Evolutionary conservation across 1,140 invertebrate species (phyloP).

Genomic region (Diploscapter pachys): DNA sequence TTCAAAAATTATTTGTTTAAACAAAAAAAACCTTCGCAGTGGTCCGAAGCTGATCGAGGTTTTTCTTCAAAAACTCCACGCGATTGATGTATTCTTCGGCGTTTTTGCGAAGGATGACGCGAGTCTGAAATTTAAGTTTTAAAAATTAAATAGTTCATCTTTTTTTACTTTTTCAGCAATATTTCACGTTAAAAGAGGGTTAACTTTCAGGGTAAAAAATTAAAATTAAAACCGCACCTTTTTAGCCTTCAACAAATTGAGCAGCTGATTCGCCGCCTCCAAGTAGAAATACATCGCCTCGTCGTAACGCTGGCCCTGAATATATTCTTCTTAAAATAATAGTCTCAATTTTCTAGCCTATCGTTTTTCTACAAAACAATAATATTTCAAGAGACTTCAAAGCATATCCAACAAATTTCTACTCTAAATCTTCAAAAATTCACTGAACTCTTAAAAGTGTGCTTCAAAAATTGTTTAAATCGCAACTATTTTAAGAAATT

Average conservation of each 20-base stretch:
- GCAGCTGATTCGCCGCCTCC: slow-evolving; percentile 24
- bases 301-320: slow-evolving; percentile 26
- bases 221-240: neutral
- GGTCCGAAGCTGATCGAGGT: slow-evolving; percentile 11
- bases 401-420: neutral
- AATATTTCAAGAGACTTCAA: neutral
- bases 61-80: slow-evolving; percentile 28
- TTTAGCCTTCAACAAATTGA: slow-evolving; percentile 17
- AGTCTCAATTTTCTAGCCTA: no score
- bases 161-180: neutral
- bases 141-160: neutral
- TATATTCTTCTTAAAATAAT: no score
- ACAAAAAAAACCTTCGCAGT: slow-evolving; percentile 6
- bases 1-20: neutral
- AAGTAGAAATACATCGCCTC: slow-evolving; percentile 35
- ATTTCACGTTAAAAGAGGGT: neutral
- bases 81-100: slow-evolving; percentile 29
- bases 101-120: slow-evolving; percentile 26
- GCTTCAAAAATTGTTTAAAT: no score
- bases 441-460: no score
- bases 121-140: slow-evolving; percentile 8
- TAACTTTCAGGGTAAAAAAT: no score
- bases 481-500: no score
- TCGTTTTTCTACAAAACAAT: neutral
- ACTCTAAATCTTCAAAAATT: neutral